Evolutionary conservation across 2,888 invertebrate genomes (phyloP).

Genomic region (Proisotoma minuta): DNA sequence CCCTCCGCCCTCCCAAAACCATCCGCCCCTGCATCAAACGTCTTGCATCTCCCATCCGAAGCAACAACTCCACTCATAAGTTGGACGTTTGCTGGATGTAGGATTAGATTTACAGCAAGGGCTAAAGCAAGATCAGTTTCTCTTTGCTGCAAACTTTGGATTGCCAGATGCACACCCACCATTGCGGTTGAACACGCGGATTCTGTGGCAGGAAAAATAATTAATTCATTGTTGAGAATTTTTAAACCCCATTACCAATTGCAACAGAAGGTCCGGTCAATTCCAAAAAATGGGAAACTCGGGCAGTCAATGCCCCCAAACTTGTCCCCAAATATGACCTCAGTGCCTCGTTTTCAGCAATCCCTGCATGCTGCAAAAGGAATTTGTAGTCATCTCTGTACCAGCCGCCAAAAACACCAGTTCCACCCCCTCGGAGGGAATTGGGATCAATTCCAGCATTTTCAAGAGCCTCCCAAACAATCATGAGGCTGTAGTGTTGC

Average conservation of each 20-base stretch:
- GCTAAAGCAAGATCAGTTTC: constrained; percentile 21
- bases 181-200: constrained; percentile 22
- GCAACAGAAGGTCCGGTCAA: constrained; percentile 25
- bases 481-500: too few relatives aligned
- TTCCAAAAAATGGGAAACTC: constrained; percentile 22
- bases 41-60: too few relatives aligned
- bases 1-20: constrained; percentile 51
- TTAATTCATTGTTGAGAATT: too few relatives aligned
- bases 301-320: constrained; percentile 21
- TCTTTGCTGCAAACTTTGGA: constrained; percentile 3
- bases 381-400: constrained; percentile 22
- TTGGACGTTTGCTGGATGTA: too few relatives aligned
- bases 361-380: constrained; percentile 7
- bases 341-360: constrained; percentile 1
- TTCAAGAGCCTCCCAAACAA: constrained; percentile 20
- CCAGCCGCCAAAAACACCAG: constrained; percentile 13
- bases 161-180: constrained; percentile 19
- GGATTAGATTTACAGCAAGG: constrained; percentile 25
- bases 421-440: neutral
- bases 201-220: too few relatives aligned
- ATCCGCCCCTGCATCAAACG: constrained; percentile 50
- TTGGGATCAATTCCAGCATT: constrained; percentile 19
- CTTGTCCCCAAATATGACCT: constrained; percentile 25
- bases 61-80: too few relatives aligned
- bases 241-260: constrained; percentile 3